Evolutionary conservation across 2,797 vertebrate species (phyloP).

Genomic region (Propithecus perrieri): DNA sequence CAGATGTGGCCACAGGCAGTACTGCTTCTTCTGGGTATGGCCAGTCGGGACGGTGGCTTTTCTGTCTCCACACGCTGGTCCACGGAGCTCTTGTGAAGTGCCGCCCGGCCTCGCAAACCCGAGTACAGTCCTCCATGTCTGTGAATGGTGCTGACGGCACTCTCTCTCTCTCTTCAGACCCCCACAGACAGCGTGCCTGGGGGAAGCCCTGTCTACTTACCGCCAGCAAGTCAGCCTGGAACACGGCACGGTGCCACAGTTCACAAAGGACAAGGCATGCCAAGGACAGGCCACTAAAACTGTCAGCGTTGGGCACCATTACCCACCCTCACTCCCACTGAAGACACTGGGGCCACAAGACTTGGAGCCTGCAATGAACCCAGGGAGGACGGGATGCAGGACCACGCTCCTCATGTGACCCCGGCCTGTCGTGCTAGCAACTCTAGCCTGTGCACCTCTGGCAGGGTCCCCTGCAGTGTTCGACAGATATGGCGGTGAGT

Average conservation of each 20-base stretch:
- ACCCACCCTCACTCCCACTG: background rate
- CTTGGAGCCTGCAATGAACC: background rate
- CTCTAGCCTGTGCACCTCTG: background rate
- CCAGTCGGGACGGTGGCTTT: background rate
- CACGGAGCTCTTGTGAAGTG: background rate
- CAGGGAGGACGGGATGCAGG: background rate
- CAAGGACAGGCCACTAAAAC: background rate
- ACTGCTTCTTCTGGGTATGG: background rate
- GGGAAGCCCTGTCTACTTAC: background rate
- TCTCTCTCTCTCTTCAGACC: background rate
- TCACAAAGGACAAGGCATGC: background rate
- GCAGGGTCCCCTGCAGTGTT: background rate
- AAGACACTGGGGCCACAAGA: background rate
- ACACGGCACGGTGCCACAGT: fast-evolving
- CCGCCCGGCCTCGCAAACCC: background rate
- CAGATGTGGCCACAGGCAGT: background rate
- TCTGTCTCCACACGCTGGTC: background rate
- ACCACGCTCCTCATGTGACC: fast-evolving
- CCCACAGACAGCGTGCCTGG: fast-evolving
- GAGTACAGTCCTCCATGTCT: background rate
- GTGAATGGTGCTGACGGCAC: background rate
- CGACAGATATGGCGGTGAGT: fast-evolving
- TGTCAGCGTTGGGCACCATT: background rate
- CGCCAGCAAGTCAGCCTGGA: background rate
- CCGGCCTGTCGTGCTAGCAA: background rate